Evolutionary conservation across 2,113 vertebrate species (phyloP), one percentile per base, ranked within the genome.

Genomic region (Cairina moschata): DNA sequence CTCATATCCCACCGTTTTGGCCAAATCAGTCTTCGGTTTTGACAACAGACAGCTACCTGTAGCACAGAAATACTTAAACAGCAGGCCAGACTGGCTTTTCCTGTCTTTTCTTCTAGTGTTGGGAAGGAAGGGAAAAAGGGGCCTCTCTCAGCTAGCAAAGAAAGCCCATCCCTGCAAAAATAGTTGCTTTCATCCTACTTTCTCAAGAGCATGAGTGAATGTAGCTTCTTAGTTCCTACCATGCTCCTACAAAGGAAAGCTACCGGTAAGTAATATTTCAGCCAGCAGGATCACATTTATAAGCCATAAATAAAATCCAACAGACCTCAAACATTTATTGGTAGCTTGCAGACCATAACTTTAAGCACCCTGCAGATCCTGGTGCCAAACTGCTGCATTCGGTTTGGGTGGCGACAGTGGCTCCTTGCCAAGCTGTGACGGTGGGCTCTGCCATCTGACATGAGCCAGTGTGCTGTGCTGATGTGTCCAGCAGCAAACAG

Each of bases 261-360:
- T 86, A 40, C 38, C 79, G 80, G 58, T 38, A 86, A 91, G n/a
- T 4, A 85, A 31, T 54, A 85, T 83, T 92, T 80, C 80, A 58
- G 52, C 81, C 81, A 86, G 66, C 74, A 86, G 42, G 59, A 89
- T 85, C 67, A 63, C 17, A 36, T 84, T 90, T 83, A 62, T 72
- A 90, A 90, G 68, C 55, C 40, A 90, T 85, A 90, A 92, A 94
- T 94, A 83, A 96, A 93, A 86, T 58, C 55, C 78, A 85, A 54
- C 54, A 73, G 88, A 84, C 42, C 52, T 54, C 54, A 65, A 87
- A 88, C 28, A 29, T 36, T 83, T 84, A 65, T 29, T 93, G 82
- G 63, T 66, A 71, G 28, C 44, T 85, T 48, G 46, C 13, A 88
- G 58, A 58, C 58, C 32, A 31, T 23, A 62, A 34, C 74, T 84